phyloP scores from a whole-genome alignment of 2,888 invertebrate species.

The Amiota minor region DNA sequence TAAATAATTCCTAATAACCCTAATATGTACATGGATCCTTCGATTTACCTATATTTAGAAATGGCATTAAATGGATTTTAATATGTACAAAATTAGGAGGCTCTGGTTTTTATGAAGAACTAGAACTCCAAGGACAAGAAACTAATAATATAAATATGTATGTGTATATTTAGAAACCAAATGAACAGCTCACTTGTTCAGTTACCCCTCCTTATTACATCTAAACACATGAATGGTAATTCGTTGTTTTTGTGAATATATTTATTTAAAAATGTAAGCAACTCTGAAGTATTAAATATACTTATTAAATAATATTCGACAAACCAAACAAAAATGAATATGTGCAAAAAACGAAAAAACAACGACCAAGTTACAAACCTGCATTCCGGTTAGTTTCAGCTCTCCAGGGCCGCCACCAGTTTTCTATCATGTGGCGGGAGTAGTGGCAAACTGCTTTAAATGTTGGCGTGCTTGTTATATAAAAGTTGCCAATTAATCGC shows the following conservation, averaged over 20 bases:
- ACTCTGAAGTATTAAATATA: not conserved
- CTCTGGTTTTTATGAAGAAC: no score
- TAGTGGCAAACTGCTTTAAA: not conserved
- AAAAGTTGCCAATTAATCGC: constrained; percentile 68
- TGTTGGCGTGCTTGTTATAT: constrained; percentile 52
- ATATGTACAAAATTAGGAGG: no score
- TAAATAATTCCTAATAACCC: no score
- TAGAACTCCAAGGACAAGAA: no score
- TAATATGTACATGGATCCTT: no score
- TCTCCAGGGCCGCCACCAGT: constrained; percentile 32
- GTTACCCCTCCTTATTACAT: no score
- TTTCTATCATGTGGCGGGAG: constrained; percentile 20
- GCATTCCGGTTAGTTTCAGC: constrained; percentile 57
- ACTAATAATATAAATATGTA: no score
- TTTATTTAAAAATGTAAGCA: constrained; percentile 6
- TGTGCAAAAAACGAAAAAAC: constrained; percentile 25
- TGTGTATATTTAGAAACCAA: no score
- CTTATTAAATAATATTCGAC: constrained; percentile 19
- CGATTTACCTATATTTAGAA: no score
- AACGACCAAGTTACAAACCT: constrained; percentile 47
- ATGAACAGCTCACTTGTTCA: no score
- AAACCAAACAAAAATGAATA: constrained; percentile 6
- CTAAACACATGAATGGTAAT: not conserved
- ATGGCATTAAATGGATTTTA: no score
- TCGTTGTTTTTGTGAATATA: constrained; percentile 1